Conservation (phyloP, 2,888 invertebrate species). For the Cistogaster globosa region DNA sequence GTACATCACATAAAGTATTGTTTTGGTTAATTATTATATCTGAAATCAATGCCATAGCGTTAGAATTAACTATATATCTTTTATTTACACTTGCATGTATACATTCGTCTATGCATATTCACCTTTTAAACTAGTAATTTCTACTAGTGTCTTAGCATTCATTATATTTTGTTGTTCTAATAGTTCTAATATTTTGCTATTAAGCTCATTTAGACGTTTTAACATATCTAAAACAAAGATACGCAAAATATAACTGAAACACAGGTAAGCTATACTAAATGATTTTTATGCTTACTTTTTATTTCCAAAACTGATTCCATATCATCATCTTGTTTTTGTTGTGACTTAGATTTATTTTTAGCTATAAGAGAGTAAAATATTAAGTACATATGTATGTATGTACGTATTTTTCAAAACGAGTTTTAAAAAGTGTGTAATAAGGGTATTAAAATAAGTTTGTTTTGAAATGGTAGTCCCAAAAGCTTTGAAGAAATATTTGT, state of each 20-base stretch:
- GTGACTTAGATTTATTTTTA: slow-evolving; percentile 4
- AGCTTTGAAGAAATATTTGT: slow-evolving; percentile 2
- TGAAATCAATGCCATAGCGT: too few relatives aligned
- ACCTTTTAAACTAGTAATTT: slow-evolving; percentile 1
- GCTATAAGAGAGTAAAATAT: background rate
- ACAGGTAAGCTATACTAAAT: background rate
- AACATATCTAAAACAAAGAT: background rate
- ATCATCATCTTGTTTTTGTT: background rate
- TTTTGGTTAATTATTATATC: too few relatives aligned
- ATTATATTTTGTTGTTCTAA: slow-evolving; percentile 5
- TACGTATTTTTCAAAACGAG: too few relatives aligned
- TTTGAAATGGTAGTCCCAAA: background rate
- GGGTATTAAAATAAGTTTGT: background rate
- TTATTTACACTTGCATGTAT: too few relatives aligned
- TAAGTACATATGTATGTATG: background rate
- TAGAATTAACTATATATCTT: too few relatives aligned
- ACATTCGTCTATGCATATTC: background rate
- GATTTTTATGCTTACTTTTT: background rate
- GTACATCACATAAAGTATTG: too few relatives aligned
- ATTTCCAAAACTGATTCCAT: background rate
- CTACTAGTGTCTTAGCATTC: background rate
- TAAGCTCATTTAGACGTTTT: background rate
- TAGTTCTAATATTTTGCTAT: background rate
- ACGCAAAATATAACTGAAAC: too few relatives aligned
- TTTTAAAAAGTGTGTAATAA: background rate